These are phyloP conservation scores for Mnemiopsis leidyi DNA, from an alignment of 37 sponge, comb jelly and placozoan species.

Conservation along the genomic window DNA sequence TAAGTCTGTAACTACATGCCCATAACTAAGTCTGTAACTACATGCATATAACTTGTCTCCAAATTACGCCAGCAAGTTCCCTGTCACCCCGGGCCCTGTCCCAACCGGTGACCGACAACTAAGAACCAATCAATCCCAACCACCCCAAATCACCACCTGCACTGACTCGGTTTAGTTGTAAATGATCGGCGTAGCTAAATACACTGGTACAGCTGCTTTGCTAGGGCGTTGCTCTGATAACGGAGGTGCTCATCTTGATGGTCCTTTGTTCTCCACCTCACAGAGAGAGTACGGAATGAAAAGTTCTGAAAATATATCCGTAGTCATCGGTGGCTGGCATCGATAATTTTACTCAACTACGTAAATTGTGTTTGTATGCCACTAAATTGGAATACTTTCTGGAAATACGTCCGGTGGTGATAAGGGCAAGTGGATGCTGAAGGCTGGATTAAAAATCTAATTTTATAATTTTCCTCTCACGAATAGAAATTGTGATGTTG, in stretches of 20 bases:
- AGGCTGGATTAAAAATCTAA: not conserved
- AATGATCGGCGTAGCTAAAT: too few relatives aligned
- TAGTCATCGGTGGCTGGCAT: not conserved
- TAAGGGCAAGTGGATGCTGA: not conserved
- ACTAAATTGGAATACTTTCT: not conserved
- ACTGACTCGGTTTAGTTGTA: too few relatives aligned
- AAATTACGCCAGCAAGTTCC: too few relatives aligned
- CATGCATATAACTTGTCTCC: too few relatives aligned
- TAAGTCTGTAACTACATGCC: too few relatives aligned
- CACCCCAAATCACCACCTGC: too few relatives aligned
- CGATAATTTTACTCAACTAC: not conserved
- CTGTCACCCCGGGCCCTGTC: too few relatives aligned
- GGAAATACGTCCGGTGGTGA: not conserved
- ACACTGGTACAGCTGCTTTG: too few relatives aligned
- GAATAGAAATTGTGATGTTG: not conserved
- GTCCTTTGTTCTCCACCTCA: not conserved
- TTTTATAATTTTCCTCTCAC: not conserved
- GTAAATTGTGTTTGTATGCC: not conserved
- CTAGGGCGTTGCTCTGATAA: not conserved
- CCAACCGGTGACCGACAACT: too few relatives aligned
- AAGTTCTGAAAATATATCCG: not conserved
- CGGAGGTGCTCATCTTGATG: not conserved
- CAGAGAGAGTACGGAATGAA: not conserved
- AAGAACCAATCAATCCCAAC: too few relatives aligned
- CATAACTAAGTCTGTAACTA: too few relatives aligned